Evolutionary conservation across 2,797 vertebrate species (phyloP).

Genomic region (Lepilemur ruficaudatus): DNA sequence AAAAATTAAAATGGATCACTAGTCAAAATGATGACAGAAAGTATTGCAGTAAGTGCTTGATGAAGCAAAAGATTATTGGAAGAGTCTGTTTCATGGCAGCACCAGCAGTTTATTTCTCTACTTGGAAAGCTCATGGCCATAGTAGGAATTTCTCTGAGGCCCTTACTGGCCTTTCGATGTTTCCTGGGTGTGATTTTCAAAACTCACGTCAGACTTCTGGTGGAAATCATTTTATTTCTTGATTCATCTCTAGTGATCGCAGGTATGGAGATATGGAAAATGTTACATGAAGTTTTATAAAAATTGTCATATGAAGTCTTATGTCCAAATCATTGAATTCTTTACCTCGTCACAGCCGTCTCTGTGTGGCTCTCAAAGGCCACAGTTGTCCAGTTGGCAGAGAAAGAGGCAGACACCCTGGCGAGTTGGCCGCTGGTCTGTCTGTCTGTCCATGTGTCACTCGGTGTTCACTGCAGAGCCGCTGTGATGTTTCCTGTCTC

Average conservation of each 20-base stretch:
- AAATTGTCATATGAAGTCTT: not conserved
- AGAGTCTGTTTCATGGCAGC: not conserved
- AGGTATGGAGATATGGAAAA: not conserved
- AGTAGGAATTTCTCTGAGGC: not conserved
- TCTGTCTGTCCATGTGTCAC: not conserved
- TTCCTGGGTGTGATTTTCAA: not conserved
- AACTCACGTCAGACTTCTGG: not conserved
- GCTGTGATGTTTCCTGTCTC: not conserved
- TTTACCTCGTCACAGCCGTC: not conserved
- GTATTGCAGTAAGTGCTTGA: not conserved
- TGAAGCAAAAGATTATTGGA: not conserved
- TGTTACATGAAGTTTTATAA: not conserved
- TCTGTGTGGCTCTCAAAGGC: not conserved
- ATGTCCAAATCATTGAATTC: accelerated
- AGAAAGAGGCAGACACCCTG: accelerated
- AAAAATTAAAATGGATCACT: constrained; percentile 37
- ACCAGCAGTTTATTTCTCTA: too few species aligned
- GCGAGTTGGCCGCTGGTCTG: not conserved
- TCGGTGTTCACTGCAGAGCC: not conserved
- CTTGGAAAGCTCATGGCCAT: not conserved
- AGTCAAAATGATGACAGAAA: constrained; percentile 42
- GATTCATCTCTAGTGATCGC: not conserved
- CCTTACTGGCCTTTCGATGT: not conserved
- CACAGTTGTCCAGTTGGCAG: too few species aligned
- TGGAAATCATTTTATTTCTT: not conserved